A percentile compares a stretch with the other conserved stretches of the same genome.
phyloP scores from a whole-genome alignment of 2,888 invertebrate genomes.

The Rhagonycha fulva region DNA sequence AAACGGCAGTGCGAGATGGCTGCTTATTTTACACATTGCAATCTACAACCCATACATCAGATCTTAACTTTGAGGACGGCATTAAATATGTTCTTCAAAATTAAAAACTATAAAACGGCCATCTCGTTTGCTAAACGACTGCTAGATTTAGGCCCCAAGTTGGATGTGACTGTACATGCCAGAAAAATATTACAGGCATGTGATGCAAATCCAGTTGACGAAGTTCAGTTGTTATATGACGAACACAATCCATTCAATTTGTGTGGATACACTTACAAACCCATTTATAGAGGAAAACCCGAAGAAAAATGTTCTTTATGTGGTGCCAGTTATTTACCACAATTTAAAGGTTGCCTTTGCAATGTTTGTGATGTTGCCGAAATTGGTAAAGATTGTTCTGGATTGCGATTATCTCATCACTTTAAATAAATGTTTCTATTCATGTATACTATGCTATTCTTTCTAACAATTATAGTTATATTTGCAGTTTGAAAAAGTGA shows the following conservation, averaged over 20 bases:
- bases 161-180: constrained; percentile 91
- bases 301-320: constrained; percentile 94
- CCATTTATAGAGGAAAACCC: constrained; percentile 94
- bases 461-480: background rate
- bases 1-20: constrained; percentile 96
- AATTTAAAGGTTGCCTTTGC: constrained; percentile 85
- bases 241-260: constrained; percentile 97
- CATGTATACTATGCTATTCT: background rate
- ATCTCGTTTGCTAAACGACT: constrained; percentile 92
- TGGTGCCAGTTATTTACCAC: constrained; percentile 82
- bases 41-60: constrained; percentile 94
- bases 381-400: constrained; percentile 88
- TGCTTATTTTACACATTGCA: constrained; percentile 98
- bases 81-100: constrained; percentile 94
- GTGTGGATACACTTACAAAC: constrained; percentile 89
- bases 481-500: background rate
- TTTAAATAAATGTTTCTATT: constrained; percentile 55
- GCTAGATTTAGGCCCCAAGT: constrained; percentile 90
- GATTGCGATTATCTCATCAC: constrained; percentile 82
- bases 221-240: constrained; percentile 88
- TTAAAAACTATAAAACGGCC: constrained; percentile 95
- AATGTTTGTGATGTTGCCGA: constrained; percentile 86
- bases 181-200: constrained; percentile 93
- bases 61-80: constrained; percentile 94
- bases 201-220: constrained; percentile 88